Conservation (phyloP, 2,113 vertebrate species). For the Hystrix brachyura region DNA sequence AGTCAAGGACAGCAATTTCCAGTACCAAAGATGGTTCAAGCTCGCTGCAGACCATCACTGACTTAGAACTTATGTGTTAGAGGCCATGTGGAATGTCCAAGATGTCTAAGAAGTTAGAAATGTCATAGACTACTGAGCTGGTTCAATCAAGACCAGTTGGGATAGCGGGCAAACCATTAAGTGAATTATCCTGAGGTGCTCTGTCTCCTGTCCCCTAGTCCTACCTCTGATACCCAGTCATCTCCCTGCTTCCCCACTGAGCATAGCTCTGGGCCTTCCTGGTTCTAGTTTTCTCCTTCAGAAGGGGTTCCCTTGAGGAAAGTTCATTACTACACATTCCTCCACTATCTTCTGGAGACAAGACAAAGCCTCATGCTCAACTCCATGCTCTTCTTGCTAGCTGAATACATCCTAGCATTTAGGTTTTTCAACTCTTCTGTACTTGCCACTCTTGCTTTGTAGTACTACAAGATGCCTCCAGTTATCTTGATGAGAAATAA, state of each 20-base stretch:
- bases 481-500: conserved; percentile 14
- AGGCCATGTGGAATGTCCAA: neutral
- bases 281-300: neutral
- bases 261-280: neutral
- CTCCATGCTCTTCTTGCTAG: neutral
- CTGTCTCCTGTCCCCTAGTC: neutral
- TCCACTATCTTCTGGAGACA: neutral
- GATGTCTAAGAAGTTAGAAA: neutral
- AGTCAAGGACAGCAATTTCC: neutral
- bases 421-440: neutral
- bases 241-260: neutral
- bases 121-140: neutral
- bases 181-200: neutral
- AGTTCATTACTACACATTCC: neutral
- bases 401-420: neutral
- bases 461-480: neutral
- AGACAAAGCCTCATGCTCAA: neutral
- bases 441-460: neutral
- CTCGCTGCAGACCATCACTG: neutral
- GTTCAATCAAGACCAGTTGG: neutral
- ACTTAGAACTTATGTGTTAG: neutral
- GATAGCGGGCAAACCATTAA: neutral
- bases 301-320: neutral
- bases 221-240: neutral
- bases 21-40: neutral